Evolutionary conservation across 1,140 invertebrate species (phyloP).

Genomic region (Uloborus diversus): DNA sequence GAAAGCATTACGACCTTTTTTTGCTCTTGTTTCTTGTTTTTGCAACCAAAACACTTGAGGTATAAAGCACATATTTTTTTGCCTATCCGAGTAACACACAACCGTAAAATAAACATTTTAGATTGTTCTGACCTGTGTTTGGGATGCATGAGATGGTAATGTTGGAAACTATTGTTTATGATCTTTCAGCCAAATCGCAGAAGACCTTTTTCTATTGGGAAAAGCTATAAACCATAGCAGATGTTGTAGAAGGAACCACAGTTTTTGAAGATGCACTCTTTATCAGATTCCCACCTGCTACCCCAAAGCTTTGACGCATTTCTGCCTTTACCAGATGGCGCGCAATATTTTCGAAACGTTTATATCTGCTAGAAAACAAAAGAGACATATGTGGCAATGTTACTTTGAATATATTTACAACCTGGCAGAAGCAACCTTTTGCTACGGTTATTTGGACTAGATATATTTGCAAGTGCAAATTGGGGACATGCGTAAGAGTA

Average conservation of each 20-base stretch:
- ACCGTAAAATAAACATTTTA: not conserved
- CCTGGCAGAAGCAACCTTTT: no score
- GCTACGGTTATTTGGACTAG: no score
- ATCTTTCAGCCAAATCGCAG: slow-evolving; percentile 15
- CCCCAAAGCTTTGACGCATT: slow-evolving; percentile 1
- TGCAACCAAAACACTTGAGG: slow-evolving; percentile 29
- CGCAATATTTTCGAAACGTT: no score
- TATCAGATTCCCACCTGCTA: slow-evolving; percentile 17
- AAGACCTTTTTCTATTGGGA: not conserved
- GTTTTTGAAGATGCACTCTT: not conserved
- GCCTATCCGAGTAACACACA: not conserved
- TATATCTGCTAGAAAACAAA: no score
- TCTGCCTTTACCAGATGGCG: no score
- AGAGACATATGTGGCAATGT: no score
- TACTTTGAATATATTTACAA: no score
- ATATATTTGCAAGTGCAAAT: no score
- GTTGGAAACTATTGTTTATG: slow-evolving; percentile 32
- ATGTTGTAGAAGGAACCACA: not conserved
- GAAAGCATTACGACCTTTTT: no score
- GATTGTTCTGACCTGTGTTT: slow-evolving; percentile 45
- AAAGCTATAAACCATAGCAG: not conserved
- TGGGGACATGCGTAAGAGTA: no score
- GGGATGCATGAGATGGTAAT: slow-evolving; percentile 49
- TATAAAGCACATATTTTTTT: no score
- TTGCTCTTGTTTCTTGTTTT: no score